A percentile compares a stretch with the other conserved stretches of the same genome.
phyloP scores from a whole-genome alignment of 2,113 vertebrate species.

The Sphyrna mokarran region DNA sequence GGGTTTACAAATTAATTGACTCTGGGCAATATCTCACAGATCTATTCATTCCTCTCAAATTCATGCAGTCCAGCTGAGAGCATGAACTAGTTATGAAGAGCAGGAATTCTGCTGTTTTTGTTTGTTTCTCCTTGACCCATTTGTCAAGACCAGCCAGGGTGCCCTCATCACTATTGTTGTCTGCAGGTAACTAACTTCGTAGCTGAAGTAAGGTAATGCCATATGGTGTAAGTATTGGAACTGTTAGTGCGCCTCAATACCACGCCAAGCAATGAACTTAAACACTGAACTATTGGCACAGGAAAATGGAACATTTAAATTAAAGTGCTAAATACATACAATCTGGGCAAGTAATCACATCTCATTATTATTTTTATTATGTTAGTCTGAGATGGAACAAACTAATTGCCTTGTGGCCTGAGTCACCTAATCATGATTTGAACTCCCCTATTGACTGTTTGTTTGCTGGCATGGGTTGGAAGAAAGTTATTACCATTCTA shows the following conservation, averaged over 20 bases:
- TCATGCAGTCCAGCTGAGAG: neutral
- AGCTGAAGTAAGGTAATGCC: neutral
- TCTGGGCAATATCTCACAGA: neutral
- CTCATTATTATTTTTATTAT: neutral
- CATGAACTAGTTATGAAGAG: too few relatives aligned
- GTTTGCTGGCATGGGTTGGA: neutral
- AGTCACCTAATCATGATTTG: neutral
- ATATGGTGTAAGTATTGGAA: neutral
- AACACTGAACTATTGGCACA: neutral
- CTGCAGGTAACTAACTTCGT: neutral
- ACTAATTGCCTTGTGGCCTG: neutral
- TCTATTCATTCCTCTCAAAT: neutral
- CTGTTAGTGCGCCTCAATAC: neutral
- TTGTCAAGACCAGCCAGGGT: neutral
- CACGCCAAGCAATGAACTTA: neutral
- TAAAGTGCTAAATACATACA: neutral
- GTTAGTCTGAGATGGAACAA: neutral
- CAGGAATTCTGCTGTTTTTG: neutral
- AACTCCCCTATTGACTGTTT: neutral
- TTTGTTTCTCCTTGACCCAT: neutral
- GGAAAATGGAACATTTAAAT: neutral
- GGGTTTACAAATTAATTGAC: neutral
- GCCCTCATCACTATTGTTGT: neutral
- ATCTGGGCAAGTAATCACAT: neutral
- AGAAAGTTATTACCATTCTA: neutral